Evolutionary conservation across 2,888 invertebrate genomes (phyloP), one percentile per base, ranked within the genome.

Genomic region (Orgyia antiqua): DNA sequence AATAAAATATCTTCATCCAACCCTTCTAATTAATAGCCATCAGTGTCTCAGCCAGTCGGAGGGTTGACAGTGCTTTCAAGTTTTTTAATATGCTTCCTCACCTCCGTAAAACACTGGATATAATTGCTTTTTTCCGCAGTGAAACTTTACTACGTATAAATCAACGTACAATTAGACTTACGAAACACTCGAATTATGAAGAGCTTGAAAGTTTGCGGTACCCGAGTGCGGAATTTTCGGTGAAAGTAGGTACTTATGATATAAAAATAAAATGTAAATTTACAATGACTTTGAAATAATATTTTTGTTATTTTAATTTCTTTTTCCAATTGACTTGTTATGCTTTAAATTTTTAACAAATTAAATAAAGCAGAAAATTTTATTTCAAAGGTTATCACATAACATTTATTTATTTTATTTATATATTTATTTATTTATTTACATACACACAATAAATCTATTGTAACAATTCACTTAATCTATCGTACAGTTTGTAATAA

Each of bases 11-110:
- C 79, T 83, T 77, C 73, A 80, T 74, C 67, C 78, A 79, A 76
- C 82, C 82, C 83, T 84, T 80, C 79, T 86, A 86, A 86, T 86
- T 83, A 86, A 84, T 84, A 70, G 82, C 76, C 84, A 83, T 84
- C 84, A 84, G 72, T 84, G 84, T 84, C 84, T 84, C 66, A 73
- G 58, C 69, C 83, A 84, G 70, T 75, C 76, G 68, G 64, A 68
- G 72, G 76, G 75, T 66, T 74, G 77, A 70, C 76, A 74, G 68
- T 73, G 74, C 74, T 77, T 80, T 80, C 77, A 79, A 80, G 78
- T 80, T 83, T 83, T 83, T 83, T 83, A 82, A 80, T 83, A 82
- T 79, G 83, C 80, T 76, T 82, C 77, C 79, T 82, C 83, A 83
- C 84, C 84, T 84, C 70, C 56, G 64, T 66, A 71, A 73, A 82